A percentile compares a stretch with the other conserved stretches of the same genome.
These are phyloP conservation scores for Holacanthella duospinosa DNA, from an alignment of 2,888 invertebrate genomes.

Conservation along the genomic window DNA sequence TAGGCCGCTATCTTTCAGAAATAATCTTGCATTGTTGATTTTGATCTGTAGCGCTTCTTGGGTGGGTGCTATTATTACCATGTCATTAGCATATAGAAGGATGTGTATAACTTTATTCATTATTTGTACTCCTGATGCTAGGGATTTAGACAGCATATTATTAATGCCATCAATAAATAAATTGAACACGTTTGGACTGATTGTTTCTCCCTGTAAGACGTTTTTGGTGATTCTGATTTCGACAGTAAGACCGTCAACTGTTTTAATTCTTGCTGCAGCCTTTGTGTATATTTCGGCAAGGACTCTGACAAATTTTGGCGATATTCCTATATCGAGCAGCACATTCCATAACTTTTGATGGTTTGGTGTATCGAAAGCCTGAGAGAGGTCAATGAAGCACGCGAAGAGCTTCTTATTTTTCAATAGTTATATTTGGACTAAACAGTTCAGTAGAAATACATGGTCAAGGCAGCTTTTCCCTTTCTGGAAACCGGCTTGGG, in stretches of 20 bases:
- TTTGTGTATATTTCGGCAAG: background rate
- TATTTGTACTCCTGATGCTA: background rate
- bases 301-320: slow-evolving; percentile 22
- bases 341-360: slow-evolving; percentile 25
- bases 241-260: background rate
- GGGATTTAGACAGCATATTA: background rate
- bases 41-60: no score
- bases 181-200: background rate
- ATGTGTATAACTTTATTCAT: background rate
- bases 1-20: no score
- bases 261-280: background rate
- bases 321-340: slow-evolving; percentile 17
- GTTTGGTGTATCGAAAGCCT: slow-evolving; percentile 27
- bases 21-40: no score
- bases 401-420: slow-evolving; percentile 22
- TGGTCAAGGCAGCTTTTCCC: slow-evolving; percentile 28
- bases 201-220: background rate
- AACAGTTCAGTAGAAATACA: slow-evolving; percentile 25
- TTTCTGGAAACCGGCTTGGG: slow-evolving; percentile 33
- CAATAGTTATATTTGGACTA: slow-evolving; percentile 18
- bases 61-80: background rate
- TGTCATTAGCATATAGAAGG: background rate
- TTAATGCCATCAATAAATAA: background rate
- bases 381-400: slow-evolving; percentile 31
- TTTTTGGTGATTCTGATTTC: background rate